Percentiles rank a stretch among this genome's conserved stretches.
Conservation (phyloP, 2,797 vertebrate genomes). For the Eulemur albifrons region DNA sequence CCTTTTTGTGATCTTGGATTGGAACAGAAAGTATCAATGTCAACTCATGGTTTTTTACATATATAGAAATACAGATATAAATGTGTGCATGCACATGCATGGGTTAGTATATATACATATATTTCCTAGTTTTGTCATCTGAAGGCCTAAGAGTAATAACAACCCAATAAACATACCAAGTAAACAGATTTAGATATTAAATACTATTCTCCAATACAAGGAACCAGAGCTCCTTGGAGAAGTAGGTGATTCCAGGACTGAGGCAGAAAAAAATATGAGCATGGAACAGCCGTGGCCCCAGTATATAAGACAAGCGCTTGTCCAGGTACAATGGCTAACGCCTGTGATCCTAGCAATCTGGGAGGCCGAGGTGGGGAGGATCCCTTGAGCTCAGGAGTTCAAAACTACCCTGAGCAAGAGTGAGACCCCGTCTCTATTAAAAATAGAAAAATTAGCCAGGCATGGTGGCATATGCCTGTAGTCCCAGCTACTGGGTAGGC, state of each 20-base stretch:
- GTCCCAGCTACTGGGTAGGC: no score
- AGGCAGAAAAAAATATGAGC: background rate
- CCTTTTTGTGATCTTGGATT: background rate
- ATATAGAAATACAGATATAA: background rate
- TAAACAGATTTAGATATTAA: constrained; percentile 36
- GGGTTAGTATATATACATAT: background rate
- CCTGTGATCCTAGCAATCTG: no score
- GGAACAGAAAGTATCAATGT: background rate
- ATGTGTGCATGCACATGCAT: background rate
- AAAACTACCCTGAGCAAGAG: no score
- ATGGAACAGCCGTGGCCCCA: background rate
- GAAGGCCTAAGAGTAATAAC: background rate
- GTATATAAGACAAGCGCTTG: background rate
- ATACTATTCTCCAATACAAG: constrained; percentile 24
- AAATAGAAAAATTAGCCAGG: no score
- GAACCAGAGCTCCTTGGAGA: background rate
- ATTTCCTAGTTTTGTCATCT: background rate
- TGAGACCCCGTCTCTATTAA: no score
- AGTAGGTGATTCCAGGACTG: background rate
- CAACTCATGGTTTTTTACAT: background rate
- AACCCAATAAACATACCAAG: background rate
- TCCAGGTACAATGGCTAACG: no score
- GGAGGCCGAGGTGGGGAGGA: no score
- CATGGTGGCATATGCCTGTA: no score
- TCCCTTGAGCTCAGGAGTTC: no score